Evolutionary conservation across 2,888 invertebrate genomes (phyloP).

Genomic region (Pteria penguin): DNA sequence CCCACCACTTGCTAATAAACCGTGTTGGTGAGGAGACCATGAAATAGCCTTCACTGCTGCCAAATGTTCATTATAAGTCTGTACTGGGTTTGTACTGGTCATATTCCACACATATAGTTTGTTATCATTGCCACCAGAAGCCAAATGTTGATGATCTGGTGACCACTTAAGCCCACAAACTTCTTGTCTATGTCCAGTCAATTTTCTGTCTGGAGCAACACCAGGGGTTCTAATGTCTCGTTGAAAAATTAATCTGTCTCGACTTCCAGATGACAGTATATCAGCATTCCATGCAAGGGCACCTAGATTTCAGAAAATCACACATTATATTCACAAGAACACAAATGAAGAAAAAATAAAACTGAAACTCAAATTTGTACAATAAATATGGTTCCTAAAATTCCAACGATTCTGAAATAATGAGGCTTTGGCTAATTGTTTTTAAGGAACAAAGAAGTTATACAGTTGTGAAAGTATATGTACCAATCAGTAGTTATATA

Average conservation of each 20-base stretch:
- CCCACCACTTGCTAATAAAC: constrained; percentile 96
- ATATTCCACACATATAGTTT: constrained; percentile 94
- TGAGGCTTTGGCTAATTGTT: too few relatives aligned
- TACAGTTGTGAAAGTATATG: too few relatives aligned
- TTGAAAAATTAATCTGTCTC: constrained; percentile 95
- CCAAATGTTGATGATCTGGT: constrained; percentile 97
- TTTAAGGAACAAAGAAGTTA: too few relatives aligned
- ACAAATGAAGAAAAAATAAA: too few relatives aligned
- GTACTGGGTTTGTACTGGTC: constrained; percentile 85
- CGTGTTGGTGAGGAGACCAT: constrained; percentile 99
- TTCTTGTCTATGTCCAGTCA: constrained; percentile 97
- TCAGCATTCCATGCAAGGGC: constrained; percentile 99
- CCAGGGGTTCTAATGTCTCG: constrained; percentile 88
- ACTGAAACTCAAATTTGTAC: too few relatives aligned
- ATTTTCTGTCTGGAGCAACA: constrained; percentile 79
- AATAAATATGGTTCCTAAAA: too few relatives aligned
- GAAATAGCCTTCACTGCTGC: constrained; percentile 97
- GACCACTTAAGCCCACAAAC: constrained; percentile 98
- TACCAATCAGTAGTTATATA: too few relatives aligned
- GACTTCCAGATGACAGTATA: constrained; percentile 94
- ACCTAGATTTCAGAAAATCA: too few relatives aligned
- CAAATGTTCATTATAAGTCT: constrained; percentile 97
- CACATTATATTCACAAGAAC: too few relatives aligned
- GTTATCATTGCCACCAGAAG: constrained; percentile 99
- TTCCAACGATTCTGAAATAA: too few relatives aligned